These are phyloP conservation scores for Nymphalis c-album DNA, from an alignment of 2,888 invertebrate genomes.

Conservation along the genomic window DNA sequence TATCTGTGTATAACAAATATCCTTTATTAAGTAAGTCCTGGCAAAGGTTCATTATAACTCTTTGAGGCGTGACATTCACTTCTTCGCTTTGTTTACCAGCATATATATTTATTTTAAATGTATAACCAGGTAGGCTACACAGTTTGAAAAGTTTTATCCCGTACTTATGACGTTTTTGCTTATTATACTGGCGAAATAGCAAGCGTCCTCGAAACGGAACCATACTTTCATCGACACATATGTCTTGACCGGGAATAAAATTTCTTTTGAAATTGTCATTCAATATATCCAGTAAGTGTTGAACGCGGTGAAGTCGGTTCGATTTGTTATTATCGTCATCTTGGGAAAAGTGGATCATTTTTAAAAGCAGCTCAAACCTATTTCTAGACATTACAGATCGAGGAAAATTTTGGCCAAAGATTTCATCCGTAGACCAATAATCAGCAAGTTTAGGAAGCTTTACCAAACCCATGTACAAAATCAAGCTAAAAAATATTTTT, in stretches of 20 bases:
- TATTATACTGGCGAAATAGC: constrained; percentile 46
- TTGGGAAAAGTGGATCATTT: too few relatives aligned
- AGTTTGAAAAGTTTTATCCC: constrained; percentile 40
- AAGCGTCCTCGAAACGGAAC: constrained; percentile 35
- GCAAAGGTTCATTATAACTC: too few relatives aligned
- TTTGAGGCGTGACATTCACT: constrained; percentile 45
- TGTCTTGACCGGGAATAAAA: constrained; percentile 32
- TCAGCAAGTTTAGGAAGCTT: too few relatives aligned
- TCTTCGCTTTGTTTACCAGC: constrained; percentile 46
- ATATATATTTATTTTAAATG: constrained; percentile 45
- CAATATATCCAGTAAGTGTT: background rate
- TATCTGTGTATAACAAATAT: too few relatives aligned
- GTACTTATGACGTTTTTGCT: constrained; percentile 41
- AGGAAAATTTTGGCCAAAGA: too few relatives aligned
- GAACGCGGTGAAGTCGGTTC: constrained; percentile 44
- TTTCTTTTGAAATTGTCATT: constrained; percentile 1
- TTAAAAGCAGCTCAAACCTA: too few relatives aligned
- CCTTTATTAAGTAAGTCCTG: constrained; percentile 45
- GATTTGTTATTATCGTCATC: constrained; percentile 44
- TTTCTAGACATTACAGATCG: too few relatives aligned
- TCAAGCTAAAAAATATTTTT: too few relatives aligned
- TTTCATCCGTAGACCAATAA: too few relatives aligned
- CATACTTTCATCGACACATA: constrained; percentile 47
- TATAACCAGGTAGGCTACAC: constrained; percentile 43
- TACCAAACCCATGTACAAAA: too few relatives aligned